These are phyloP conservation scores for Python bivittatus DNA, from an alignment of 2,113 vertebrate species.

Conservation along the genomic window DNA sequence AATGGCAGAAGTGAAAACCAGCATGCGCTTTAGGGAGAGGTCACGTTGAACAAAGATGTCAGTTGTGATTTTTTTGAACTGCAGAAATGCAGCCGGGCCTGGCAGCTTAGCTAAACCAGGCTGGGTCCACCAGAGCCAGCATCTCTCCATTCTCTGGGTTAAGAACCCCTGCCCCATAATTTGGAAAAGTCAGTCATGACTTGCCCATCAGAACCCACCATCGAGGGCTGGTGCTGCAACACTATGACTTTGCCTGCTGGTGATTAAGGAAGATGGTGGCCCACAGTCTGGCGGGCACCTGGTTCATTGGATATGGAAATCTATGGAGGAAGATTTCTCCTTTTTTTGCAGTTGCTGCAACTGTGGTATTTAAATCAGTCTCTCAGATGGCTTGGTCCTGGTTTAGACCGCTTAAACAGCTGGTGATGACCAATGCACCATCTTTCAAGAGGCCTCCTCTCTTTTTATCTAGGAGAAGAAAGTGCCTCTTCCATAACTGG, in stretches of 20 bases:
- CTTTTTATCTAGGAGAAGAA: not conserved
- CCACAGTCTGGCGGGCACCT: not conserved
- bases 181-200: not conserved
- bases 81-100: not conserved
- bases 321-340: not conserved
- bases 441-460: not conserved
- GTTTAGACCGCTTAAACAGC: not conserved
- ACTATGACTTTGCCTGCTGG: not conserved
- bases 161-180: not conserved
- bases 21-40: not conserved
- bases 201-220: not conserved
- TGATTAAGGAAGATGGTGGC: not conserved
- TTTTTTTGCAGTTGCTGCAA: not conserved
- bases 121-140: not conserved
- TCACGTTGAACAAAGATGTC: not conserved
- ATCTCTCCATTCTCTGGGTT: not conserved
- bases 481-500: not conserved
- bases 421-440: not conserved
- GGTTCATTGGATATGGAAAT: not conserved
- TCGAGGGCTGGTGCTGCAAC: not conserved
- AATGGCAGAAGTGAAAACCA: conserved; percentile 35
- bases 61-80: not conserved
- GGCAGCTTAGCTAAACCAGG: too few species aligned
- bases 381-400: not conserved
- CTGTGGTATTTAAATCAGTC: not conserved